Percentiles rank a stretch among this genome's conserved stretches.
Conservation (phyloP, 2,797 vertebrate species). For the Neosilurus hyrtlii region DNA sequence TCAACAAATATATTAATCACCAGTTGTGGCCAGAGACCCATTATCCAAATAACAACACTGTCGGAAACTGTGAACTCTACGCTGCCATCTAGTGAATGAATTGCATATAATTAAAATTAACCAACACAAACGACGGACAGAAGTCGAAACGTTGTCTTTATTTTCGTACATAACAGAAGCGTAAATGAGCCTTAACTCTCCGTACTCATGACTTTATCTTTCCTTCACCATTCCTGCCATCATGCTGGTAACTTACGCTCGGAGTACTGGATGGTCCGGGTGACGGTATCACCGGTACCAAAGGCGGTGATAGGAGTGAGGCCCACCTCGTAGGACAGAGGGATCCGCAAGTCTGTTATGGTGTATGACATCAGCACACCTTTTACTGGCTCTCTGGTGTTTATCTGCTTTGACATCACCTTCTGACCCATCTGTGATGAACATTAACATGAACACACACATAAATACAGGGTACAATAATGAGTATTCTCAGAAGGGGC, state of each 20-base stretch:
- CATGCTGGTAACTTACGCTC: constrained; percentile 81
- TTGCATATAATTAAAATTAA: no score
- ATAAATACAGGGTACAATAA: constrained; percentile 12
- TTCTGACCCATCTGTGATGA: constrained; percentile 65
- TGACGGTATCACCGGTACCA: constrained; percentile 82
- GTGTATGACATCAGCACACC: constrained; percentile 84
- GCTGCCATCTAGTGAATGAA: no score
- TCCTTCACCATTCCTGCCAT: background rate
- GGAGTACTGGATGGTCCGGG: constrained; percentile 87
- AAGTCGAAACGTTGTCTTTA: no score
- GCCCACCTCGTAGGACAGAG: constrained; percentile 86
- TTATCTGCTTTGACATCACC: constrained; percentile 76
- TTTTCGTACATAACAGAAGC: no score
- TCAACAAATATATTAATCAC: no score
- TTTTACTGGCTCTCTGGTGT: constrained; percentile 81
- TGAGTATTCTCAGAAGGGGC: background rate
- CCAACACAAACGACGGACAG: no score
- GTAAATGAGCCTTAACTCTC: background rate
- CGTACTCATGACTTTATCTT: background rate
- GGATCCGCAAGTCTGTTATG: constrained; percentile 84
- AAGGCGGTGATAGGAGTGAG: constrained; percentile 89
- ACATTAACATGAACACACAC: constrained; percentile 24
- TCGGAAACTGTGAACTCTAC: no score
- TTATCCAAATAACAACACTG: no score
- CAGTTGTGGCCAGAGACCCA: no score